phyloP scores from a whole-genome alignment of 2,888 invertebrate species.

The Clistopyga incitator region DNA sequence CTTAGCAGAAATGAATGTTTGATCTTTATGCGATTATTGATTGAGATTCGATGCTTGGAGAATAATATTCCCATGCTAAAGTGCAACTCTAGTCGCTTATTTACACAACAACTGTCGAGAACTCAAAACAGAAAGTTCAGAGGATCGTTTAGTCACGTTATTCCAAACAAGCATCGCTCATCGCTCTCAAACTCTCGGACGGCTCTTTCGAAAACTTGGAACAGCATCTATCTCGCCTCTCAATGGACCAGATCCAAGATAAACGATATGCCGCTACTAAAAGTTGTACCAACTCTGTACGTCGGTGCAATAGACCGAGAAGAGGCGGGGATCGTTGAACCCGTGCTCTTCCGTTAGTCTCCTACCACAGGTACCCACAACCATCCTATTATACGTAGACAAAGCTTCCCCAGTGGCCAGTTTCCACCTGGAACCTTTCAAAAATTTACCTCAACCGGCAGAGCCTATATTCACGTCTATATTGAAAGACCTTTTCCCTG shows the following conservation, averaged over 20 bases:
- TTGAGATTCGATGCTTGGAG: not conserved
- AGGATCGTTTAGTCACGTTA: not conserved
- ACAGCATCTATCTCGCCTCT: not conserved
- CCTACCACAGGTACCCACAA: slow-evolving; percentile 35
- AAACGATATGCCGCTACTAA: slow-evolving; percentile 17
- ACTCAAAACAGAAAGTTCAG: not conserved
- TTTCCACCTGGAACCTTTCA: not conserved
- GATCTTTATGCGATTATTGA: not conserved
- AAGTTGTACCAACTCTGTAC: slow-evolving; percentile 42
- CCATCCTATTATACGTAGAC: slow-evolving; percentile 22
- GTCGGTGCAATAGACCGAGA: slow-evolving; percentile 59
- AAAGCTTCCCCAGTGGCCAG: slow-evolving; percentile 18
- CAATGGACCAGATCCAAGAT: slow-evolving; percentile 39
- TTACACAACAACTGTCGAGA: not conserved
- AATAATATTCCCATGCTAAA: not conserved
- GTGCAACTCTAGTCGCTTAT: not conserved
- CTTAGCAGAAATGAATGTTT: not conserved
- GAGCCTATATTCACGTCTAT: no score
- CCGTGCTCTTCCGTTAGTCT: slow-evolving; percentile 57
- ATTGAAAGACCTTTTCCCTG: slow-evolving; percentile 1
- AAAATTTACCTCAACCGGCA: slow-evolving; percentile 10
- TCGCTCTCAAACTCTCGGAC: not conserved
- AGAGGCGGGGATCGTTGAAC: slow-evolving; percentile 63
- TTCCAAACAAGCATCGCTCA: not conserved
- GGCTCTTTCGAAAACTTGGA: slow-evolving; percentile 7